phyloP scores from a whole-genome alignment of 2,888 invertebrate species.

The Pecten maximus region DNA sequence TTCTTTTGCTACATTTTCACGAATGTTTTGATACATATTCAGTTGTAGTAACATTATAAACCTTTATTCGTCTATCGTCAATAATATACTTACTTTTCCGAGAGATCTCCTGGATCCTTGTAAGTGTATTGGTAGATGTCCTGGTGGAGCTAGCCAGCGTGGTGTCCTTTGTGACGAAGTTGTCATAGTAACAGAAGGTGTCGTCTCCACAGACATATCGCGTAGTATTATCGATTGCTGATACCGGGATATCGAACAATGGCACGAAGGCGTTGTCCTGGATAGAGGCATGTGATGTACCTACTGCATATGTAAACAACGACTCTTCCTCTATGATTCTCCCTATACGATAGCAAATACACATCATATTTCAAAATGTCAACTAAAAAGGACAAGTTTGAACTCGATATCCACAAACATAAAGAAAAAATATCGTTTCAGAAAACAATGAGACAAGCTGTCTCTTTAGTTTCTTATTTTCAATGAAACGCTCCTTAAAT shows the following conservation, averaged over 20 bases:
- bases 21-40: too few species aligned
- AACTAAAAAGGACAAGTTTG: too few species aligned
- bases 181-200: background rate
- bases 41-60: too few species aligned
- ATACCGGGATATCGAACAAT: background rate
- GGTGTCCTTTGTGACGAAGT: background rate
- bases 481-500: too few species aligned
- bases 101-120: background rate
- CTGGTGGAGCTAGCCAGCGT: background rate
- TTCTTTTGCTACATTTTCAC: too few species aligned
- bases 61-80: too few species aligned
- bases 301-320: background rate
- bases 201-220: background rate
- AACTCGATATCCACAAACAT: too few species aligned
- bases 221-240: background rate
- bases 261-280: background rate
- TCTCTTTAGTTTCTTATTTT: too few species aligned
- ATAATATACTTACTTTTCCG: background rate
- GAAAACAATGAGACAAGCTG: too few species aligned
- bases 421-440: too few species aligned
- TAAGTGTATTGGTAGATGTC: background rate
- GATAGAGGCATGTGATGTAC: background rate
- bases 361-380: background rate
- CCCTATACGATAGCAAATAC: background rate
- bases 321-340: background rate